phyloP scores from a whole-genome alignment of 2,797 vertebrate species.

The Sciurus carolinensis region DNA sequence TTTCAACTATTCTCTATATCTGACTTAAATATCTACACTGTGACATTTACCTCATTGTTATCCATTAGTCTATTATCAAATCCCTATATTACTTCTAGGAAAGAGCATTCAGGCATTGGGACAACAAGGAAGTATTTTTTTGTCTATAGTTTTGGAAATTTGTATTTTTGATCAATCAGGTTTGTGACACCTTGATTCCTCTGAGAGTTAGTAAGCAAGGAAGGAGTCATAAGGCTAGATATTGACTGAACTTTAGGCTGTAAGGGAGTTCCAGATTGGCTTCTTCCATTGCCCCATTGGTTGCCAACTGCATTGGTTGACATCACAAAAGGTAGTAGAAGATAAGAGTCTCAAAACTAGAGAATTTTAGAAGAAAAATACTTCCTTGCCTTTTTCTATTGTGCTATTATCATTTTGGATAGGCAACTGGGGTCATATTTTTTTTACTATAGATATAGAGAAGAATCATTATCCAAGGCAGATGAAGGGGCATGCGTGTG shows the following conservation, averaged over 20 bases:
- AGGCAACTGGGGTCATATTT: background rate
- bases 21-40: background rate
- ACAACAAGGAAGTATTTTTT: background rate
- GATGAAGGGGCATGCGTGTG: background rate
- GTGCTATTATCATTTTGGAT: background rate
- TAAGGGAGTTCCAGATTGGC: background rate
- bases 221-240: background rate
- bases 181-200: background rate
- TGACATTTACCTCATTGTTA: background rate
- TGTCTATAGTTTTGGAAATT: background rate
- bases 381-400: background rate
- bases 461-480: background rate
- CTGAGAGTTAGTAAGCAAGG: background rate
- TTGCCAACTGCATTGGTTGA: background rate
- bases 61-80: background rate
- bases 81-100: background rate
- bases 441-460: background rate
- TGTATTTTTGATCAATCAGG: background rate
- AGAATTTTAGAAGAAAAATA: background rate
- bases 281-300: background rate
- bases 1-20: background rate
- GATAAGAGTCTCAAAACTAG: background rate
- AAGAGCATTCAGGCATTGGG: background rate
- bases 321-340: background rate
- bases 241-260: background rate